These are phyloP conservation scores for Agrochola macilenta DNA, from an alignment of 2,888 invertebrate species.

Conservation along the genomic window DNA sequence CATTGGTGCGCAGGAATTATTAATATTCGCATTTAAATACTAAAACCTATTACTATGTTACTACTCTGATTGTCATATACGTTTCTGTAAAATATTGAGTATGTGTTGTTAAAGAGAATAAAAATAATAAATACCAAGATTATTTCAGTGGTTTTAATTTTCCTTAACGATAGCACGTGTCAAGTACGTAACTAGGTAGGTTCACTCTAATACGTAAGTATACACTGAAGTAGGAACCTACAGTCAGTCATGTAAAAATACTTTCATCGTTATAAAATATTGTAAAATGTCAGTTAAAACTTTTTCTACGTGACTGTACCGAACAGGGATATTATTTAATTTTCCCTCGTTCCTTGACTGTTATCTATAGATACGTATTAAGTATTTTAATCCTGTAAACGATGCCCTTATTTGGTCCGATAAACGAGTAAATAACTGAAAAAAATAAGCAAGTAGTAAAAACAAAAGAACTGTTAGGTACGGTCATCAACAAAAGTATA, in stretches of 20 bases:
- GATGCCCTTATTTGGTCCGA: neutral
- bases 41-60: constrained; percentile 89
- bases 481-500: neutral
- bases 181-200: neutral
- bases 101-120: constrained; percentile 91
- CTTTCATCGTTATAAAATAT: neutral
- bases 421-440: neutral
- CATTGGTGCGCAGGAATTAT: constrained; percentile 80
- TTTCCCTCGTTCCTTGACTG: constrained; percentile 3
- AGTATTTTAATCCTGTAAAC: neutral
- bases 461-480: neutral
- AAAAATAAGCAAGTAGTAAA: neutral
- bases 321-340: neutral
- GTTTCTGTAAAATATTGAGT: constrained; percentile 91
- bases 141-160: constrained; percentile 73
- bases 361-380: neutral
- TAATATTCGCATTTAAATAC: constrained; percentile 88
- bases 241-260: neutral
- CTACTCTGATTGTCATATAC: constrained; percentile 90
- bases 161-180: constrained; percentile 27
- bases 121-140: constrained; percentile 89
- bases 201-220: neutral
- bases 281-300: neutral
- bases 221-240: neutral
- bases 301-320: neutral